phyloP scores from a whole-genome alignment of 1,140 invertebrate species.

The Scaptomyza montana region DNA sequence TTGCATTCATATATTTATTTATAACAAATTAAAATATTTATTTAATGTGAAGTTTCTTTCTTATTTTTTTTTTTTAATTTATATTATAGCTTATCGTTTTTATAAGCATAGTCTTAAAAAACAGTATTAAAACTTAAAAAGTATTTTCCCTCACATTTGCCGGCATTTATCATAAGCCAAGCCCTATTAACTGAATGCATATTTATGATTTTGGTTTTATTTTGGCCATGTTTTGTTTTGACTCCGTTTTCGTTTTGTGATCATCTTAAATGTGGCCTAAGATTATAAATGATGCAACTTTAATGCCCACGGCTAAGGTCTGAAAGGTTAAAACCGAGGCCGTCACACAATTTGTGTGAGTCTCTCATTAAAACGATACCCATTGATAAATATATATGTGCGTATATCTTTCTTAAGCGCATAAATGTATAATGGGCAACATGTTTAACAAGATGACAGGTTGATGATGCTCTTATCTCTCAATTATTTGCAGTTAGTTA shows the following conservation, averaged over 20 bases:
- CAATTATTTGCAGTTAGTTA: conserved; percentile 28
- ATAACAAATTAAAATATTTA: too few relatives aligned
- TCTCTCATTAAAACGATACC: not conserved
- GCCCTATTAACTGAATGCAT: not conserved
- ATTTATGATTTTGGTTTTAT: too few relatives aligned
- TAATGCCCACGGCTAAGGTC: conserved; percentile 13
- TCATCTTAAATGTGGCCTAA: conserved; percentile 29
- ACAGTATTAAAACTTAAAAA: not conserved
- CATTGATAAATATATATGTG: conserved; percentile 22
- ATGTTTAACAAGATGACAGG: conserved; percentile 16
- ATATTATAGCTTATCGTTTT: too few relatives aligned
- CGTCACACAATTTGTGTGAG: conserved; percentile 15
- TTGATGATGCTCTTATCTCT: conserved; percentile 41
- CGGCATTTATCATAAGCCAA: not conserved
- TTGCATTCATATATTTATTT: too few relatives aligned
- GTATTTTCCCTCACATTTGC: not conserved
- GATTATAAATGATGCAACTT: conserved; percentile 19
- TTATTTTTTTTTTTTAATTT: too few relatives aligned
- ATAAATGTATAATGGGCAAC: conserved; percentile 17
- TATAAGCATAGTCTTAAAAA: too few relatives aligned
- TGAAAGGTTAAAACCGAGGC: conserved; percentile 21
- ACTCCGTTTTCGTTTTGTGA: not conserved
- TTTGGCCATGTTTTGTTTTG: conserved; percentile 5
- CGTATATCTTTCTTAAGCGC: not conserved
- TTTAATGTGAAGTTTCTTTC: too few relatives aligned